Base-by-base conservation (phyloP, 2,888 invertebrate genomes). In the Calephelis perditalis region DNA sequence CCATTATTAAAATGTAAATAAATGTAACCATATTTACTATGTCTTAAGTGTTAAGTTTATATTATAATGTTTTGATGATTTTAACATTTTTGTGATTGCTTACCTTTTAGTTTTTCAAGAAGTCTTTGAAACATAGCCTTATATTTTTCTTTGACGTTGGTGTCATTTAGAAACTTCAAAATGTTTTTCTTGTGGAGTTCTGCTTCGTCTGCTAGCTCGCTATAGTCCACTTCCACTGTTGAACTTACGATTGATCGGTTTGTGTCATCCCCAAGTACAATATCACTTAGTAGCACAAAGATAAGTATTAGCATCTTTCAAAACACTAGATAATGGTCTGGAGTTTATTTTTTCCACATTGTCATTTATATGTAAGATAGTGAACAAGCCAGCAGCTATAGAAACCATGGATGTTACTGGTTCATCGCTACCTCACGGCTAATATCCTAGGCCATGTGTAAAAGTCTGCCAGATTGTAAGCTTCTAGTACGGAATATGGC, bases 101-200 rank as follows among this genome's bases (percentile, higher is more conserved):
- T 68, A 83, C 84, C 78, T 57, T 74, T 70, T 60, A 88, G 68
- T 56, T 80, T 78, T 3, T 74, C 64, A 2, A 89, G 70, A 43
- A 89, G 70, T 35, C 71, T 71, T 44, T 80, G 73, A 63, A 85
- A 88, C 61, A 82, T 70, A 2, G 58, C 64, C 59, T 77, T 84
- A 57, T 89, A 89, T 55, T 77, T 74, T 36, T 78, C 73, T 52
- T 73, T 77, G 0, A 85, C 76, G 10, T 71, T 67, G 1, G 74
- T 67, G 47, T 81, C 69, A 58, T 85, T 84, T 3, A 89, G 70
- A 63, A 88, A 89, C 9, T 67, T 70, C 0, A 89, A 69, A 40
- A 89, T 77, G 46, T 87, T 73, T 8, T 70, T 63, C 61, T 88
- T 89, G 63, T 86, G 76, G 15, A 44, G 71, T 61, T 89, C 89